These are phyloP conservation scores for Sinotaia quadrata DNA, from an alignment of 2,888 invertebrate genomes.

Conservation along the genomic window DNA sequence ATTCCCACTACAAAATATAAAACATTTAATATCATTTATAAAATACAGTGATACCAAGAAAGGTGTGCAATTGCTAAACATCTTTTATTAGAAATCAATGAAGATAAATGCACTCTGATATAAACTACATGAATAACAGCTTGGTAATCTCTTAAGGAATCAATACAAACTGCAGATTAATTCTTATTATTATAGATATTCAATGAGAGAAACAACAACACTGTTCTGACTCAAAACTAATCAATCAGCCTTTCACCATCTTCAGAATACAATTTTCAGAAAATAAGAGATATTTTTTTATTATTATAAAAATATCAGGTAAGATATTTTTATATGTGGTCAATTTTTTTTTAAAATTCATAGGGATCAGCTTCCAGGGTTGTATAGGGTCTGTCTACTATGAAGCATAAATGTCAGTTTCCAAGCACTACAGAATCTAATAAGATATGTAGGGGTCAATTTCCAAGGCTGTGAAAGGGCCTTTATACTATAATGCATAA, in stretches of 20 bases:
- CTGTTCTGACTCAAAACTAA: background rate
- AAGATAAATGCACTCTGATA: background rate
- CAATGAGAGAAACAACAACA: background rate
- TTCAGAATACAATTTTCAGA: background rate
- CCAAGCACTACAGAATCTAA: no score
- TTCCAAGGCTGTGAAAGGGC: no score
- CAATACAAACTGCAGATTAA: background rate
- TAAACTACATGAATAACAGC: slow-evolving; percentile 89
- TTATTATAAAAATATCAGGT: no score
- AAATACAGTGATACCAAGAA: background rate
- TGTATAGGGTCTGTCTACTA: no score
- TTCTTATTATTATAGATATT: background rate
- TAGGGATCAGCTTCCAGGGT: no score
- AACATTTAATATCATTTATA: background rate
- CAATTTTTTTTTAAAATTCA: no score
- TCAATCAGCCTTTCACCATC: background rate
- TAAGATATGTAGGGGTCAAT: no score
- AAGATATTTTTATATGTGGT: no score
- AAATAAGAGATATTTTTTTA: no score
- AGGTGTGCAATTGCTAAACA: background rate
- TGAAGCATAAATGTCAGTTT: no score
- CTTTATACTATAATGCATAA: no score
- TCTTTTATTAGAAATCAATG: no score
- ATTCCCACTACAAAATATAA: slow-evolving; percentile 62
- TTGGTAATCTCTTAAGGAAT: slow-evolving; percentile 76